A percentile compares a stretch with the other conserved stretches of the same genome.
Conservation (phyloP, 2,797 vertebrate species). For the Harpagifer antarcticus region DNA sequence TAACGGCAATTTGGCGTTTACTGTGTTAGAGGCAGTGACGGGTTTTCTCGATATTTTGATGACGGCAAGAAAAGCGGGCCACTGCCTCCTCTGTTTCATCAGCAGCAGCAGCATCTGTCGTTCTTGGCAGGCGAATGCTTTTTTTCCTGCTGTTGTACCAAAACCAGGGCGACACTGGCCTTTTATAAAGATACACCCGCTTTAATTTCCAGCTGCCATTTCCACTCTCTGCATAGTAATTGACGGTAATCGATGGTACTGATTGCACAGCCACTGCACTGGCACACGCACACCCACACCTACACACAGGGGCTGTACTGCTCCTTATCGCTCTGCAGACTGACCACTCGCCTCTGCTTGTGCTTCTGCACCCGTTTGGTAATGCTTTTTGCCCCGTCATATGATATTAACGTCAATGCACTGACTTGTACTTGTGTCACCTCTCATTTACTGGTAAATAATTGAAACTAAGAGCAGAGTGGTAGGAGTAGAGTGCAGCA, state of each 20-base stretch:
- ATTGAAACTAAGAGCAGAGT: constrained; percentile 72
- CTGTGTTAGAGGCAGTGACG: constrained; percentile 61
- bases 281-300: constrained; percentile 32
- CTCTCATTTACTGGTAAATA: constrained; percentile 76
- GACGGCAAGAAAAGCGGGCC: constrained; percentile 57
- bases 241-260: constrained; percentile 71
- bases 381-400: constrained; percentile 66
- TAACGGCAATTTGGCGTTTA: constrained; percentile 27
- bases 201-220: constrained; percentile 70
- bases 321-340: constrained; percentile 17
- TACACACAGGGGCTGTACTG: constrained; percentile 18
- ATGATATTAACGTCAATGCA: constrained; percentile 64
- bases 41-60: constrained; percentile 71
- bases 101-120: constrained; percentile 59
- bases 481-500: constrained; percentile 52
- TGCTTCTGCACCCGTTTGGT: constrained; percentile 43
- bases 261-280: constrained; percentile 59
- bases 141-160: constrained; percentile 19
- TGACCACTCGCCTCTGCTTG: constrained; percentile 34
- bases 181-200: constrained; percentile 52
- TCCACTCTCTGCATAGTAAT: constrained; percentile 67
- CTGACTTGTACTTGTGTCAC: constrained; percentile 68
- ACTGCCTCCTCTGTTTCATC: constrained; percentile 57
- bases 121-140: constrained; percentile 48
- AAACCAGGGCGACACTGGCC: constrained; percentile 43